Evolutionary conservation across 2,888 invertebrate genomes (phyloP).

Genomic region (Leucozona laternaria): DNA sequence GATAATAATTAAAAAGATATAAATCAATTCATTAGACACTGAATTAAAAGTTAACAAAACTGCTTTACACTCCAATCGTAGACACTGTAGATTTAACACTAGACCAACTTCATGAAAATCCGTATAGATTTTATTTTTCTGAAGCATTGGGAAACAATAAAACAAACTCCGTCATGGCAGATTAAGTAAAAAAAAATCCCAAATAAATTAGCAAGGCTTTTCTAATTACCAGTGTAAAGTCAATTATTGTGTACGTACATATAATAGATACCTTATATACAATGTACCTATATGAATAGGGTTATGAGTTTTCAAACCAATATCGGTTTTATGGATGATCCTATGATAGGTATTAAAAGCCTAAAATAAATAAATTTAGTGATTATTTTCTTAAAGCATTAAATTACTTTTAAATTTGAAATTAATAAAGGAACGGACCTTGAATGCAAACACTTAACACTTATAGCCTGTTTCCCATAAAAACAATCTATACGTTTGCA

Average conservation of each 20-base stretch:
- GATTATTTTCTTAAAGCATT: background rate
- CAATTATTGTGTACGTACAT: slow-evolving; percentile 28
- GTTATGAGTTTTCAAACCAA: background rate
- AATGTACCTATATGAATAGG: background rate
- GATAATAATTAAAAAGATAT: background rate
- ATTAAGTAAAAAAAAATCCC: slow-evolving; percentile 61
- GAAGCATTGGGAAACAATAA: slow-evolving; percentile 39
- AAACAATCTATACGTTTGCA: background rate
- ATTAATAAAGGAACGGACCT: slow-evolving; percentile 4
- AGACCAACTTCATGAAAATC: slow-evolving; percentile 28
- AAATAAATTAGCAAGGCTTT: slow-evolving; percentile 69
- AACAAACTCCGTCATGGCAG: slow-evolving; percentile 43
- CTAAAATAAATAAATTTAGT: background rate
- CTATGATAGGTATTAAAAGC: background rate
- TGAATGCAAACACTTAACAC: background rate
- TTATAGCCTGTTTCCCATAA: background rate
- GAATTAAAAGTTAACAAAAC: slow-evolving; percentile 12
- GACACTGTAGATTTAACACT: slow-evolving; percentile 50
- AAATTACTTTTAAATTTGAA: background rate
- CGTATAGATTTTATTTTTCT: slow-evolving; percentile 17
- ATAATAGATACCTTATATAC: too few relatives aligned
- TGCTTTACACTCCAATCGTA: slow-evolving; percentile 34
- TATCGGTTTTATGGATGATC: background rate
- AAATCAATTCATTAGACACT: slow-evolving; percentile 21
- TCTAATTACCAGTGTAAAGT: slow-evolving; percentile 66